Conservation (phyloP, 2,113 vertebrate genomes). For the Coturnix japonica region DNA sequence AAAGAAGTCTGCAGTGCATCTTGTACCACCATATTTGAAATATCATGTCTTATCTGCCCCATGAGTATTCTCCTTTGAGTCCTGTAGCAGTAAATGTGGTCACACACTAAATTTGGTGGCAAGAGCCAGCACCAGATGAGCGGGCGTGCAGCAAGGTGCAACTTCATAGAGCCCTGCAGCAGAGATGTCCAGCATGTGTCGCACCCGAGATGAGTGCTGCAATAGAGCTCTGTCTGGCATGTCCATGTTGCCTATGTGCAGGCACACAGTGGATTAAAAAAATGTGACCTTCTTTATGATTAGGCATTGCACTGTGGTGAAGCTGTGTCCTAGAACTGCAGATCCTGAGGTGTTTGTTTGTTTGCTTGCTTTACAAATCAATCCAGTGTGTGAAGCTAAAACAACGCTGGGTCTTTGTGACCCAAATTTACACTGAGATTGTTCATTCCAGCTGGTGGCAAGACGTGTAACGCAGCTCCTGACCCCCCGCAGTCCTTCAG, state of each 20-base stretch:
- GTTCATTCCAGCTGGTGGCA: not conserved
- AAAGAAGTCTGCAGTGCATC: not conserved
- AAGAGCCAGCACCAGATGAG: not conserved
- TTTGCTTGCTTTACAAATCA: not conserved
- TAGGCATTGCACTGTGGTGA: rapidly evolving
- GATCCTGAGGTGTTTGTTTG: not conserved
- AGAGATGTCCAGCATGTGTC: too few species aligned
- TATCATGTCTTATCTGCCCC: not conserved
- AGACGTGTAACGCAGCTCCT: not conserved
- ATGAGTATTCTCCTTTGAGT: not conserved
- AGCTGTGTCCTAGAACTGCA: not conserved
- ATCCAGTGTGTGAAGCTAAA: not conserved
- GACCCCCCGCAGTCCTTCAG: not conserved
- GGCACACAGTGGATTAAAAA: not conserved
- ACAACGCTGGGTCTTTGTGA: not conserved
- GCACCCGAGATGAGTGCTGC: too few species aligned
- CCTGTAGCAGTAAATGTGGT: rapidly evolving
- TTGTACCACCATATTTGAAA: not conserved
- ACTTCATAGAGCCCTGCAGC: too few species aligned
- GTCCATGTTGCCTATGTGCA: not conserved
- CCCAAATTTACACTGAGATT: not conserved
- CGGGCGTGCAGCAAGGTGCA: not conserved
- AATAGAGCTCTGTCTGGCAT: too few species aligned
- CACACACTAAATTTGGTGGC: not conserved
- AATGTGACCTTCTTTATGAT: not conserved